These are phyloP conservation scores for Gadus chalcogrammus DNA, from an alignment of 2,113 vertebrate genomes.

Conservation along the genomic window DNA sequence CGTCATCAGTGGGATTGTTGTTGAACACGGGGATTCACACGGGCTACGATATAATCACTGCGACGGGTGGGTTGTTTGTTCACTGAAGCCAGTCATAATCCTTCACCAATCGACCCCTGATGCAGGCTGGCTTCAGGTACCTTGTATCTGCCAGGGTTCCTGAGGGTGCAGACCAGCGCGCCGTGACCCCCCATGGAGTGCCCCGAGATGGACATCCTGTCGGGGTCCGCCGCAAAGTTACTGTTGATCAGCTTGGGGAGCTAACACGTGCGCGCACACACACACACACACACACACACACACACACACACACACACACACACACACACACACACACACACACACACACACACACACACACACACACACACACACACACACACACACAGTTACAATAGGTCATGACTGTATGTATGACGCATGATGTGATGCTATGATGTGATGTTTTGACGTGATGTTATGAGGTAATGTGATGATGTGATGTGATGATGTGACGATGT, in stretches of 20 bases:
- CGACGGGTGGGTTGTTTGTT: no score
- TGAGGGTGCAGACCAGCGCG: slow-evolving; percentile 84
- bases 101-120: no score
- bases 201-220: slow-evolving; percentile 84
- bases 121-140: slow-evolving; percentile 31
- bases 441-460: no score
- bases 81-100: no score
- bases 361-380: neutral
- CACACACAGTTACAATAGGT: slow-evolving; percentile 7
- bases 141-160: slow-evolving; percentile 91
- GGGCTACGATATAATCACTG: no score
- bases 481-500: no score
- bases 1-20: no score
- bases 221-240: slow-evolving; percentile 85
- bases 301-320: neutral
- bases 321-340: neutral
- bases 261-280: slow-evolving; percentile 33
- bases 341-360: neutral
- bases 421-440: no score
- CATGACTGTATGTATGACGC: no score
- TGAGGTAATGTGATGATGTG: no score
- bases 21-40: no score
- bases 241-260: slow-evolving; percentile 87
- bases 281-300: neutral
- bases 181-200: slow-evolving; percentile 93